Percentiles rank a stretch among this genome's conserved stretches.
phyloP scores from a whole-genome alignment of 2,113 vertebrate genomes.

The Mobula hypostoma region DNA sequence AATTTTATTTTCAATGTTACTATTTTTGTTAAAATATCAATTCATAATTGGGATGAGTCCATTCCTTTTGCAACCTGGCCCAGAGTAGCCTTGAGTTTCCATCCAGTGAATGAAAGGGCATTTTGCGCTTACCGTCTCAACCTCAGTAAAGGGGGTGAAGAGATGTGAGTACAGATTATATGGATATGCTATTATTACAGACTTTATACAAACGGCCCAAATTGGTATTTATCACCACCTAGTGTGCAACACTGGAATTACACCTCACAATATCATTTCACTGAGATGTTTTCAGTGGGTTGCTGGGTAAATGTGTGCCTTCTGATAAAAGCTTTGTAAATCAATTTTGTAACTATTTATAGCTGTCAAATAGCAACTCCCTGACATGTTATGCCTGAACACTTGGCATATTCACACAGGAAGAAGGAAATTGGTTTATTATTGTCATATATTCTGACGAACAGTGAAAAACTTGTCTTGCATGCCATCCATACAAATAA shows the following conservation, averaged over 20 bases:
- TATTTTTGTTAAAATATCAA: not conserved
- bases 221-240: conserved; percentile 29
- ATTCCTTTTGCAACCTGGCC: not conserved
- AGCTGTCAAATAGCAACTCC: too few relatives aligned
- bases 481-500: too few relatives aligned
- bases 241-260: not conserved
- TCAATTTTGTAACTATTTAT: not conserved
- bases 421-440: not conserved
- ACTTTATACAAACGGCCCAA: too few relatives aligned
- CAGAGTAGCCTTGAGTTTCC: not conserved
- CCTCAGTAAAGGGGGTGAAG: not conserved
- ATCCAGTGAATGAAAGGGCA: not conserved
- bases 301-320: not conserved
- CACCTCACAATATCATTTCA: not conserved
- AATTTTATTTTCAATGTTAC: not conserved
- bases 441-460: too few relatives aligned
- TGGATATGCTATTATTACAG: not conserved
- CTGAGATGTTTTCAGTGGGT: not conserved
- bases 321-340: not conserved
- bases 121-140: not conserved
- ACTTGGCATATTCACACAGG: not conserved
- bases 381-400: too few relatives aligned
- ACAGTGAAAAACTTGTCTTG: too few relatives aligned
- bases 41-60: not conserved
- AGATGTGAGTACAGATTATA: too few relatives aligned